Conservation (phyloP, 2,113 vertebrate genomes). For the Odocoileus virginianus region DNA sequence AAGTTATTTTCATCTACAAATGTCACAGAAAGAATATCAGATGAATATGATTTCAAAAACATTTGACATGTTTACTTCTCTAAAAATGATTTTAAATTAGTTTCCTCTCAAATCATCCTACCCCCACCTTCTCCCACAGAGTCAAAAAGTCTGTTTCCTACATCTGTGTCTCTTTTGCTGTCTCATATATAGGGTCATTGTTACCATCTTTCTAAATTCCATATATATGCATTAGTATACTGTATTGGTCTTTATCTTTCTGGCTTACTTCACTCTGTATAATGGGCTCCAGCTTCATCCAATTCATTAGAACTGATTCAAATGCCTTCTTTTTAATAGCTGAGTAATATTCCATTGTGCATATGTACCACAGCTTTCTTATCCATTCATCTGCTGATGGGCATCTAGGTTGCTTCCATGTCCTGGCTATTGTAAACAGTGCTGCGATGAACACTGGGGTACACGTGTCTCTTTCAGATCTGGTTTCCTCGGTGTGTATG, state of each 20-base stretch:
- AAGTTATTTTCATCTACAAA: not conserved
- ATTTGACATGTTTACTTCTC: not conserved
- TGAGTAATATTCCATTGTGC: no score
- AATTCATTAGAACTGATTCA: no score
- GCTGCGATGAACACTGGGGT: no score
- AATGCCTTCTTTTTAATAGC: no score
- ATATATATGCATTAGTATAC: not conserved
- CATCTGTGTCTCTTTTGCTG: not conserved
- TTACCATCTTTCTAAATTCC: not conserved
- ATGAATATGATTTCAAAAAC: not conserved
- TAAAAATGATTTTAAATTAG: not conserved
- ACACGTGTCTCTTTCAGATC: no score
- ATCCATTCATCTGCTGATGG: no score
- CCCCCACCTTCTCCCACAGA: not conserved
- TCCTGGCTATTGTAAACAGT: no score
- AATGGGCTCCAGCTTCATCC: no score
- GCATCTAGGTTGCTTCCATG: no score
- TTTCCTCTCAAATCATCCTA: not conserved
- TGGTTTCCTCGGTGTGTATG: no score
- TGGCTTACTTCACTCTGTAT: no score
- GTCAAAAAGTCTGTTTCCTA: not conserved
- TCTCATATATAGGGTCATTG: not conserved
- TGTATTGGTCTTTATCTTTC: not conserved
- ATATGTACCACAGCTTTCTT: no score
- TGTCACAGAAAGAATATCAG: not conserved